phyloP scores from a whole-genome alignment of 2,888 invertebrate species.

The Xestia c-nigrum region DNA sequence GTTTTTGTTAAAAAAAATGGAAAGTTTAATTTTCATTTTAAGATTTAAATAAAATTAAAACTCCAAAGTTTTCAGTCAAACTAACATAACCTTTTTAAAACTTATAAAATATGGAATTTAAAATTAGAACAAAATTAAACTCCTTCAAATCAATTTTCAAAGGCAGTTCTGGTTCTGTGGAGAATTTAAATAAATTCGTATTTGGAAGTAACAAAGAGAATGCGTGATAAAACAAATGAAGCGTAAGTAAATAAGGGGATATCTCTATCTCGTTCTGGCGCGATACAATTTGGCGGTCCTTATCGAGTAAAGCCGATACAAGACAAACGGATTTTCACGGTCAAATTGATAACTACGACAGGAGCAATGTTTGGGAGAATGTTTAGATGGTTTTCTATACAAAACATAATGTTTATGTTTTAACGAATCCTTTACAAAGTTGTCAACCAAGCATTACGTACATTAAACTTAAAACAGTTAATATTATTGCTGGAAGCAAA shows the following conservation, averaged over 20 bases:
- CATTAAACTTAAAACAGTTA: no score
- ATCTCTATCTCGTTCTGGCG: constrained; percentile 46
- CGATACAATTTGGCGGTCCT: constrained; percentile 68
- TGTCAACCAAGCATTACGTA: no score
- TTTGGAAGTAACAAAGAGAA: constrained; percentile 34
- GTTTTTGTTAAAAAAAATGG: not conserved
- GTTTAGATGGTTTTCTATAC: not conserved
- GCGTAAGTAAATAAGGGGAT: constrained; percentile 52
- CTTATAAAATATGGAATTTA: not conserved
- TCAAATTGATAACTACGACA: constrained; percentile 74
- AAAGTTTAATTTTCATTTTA: not conserved
- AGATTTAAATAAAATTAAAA: constrained; percentile 18
- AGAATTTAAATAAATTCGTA: constrained; percentile 40
- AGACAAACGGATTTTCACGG: constrained; percentile 76
- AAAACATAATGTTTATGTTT: not conserved
- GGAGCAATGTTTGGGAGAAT: constrained; percentile 27
- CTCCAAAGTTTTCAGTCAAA: constrained; percentile 13
- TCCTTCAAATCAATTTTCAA: constrained; percentile 1
- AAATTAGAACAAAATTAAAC: not conserved
- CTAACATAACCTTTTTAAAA: constrained; percentile 13
- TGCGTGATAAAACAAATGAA: constrained; percentile 35
- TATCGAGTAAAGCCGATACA: constrained; percentile 69
- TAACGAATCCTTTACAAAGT: no score
- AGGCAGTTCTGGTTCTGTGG: not conserved
- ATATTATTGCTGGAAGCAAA: no score